phyloP scores from a whole-genome alignment of 2,888 invertebrate species.

The Pristionchus exspectatus region DNA sequence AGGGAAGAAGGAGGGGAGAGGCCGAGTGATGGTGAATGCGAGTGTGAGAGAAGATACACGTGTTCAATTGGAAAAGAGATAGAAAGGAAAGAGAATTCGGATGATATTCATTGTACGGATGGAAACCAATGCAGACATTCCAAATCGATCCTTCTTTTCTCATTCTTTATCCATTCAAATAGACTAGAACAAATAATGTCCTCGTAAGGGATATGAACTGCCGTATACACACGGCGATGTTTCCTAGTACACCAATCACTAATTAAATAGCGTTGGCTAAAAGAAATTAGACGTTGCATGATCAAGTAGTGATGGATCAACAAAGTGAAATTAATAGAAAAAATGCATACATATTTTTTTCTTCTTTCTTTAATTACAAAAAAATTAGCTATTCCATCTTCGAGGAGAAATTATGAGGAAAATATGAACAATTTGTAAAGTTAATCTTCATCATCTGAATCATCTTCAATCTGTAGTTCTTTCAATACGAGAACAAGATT shows the following conservation, averaged over 20 bases:
- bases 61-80: neutral
- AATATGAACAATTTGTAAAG: too few species aligned
- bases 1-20: neutral
- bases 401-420: neutral
- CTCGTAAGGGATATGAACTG: neutral
- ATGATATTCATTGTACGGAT: too few species aligned
- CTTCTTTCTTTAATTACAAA: too few species aligned
- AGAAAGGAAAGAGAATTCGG: neutral
- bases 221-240: neutral
- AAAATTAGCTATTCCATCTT: neutral
- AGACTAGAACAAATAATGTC: neutral
- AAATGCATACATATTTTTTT: too few species aligned
- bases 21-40: neutral
- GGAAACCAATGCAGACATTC: too few species aligned
- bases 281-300: too few species aligned
- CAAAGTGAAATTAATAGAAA: too few species aligned
- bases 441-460: neutral
- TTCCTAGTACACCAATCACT: too few species aligned
- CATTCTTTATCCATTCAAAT: neutral
- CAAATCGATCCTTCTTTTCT: neutral
- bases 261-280: too few species aligned
- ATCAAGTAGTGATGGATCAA: too few species aligned
- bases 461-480: conserved; percentile 23
- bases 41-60: neutral
- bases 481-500: neutral